phyloP scores from a whole-genome alignment of 2,113 vertebrate genomes.

The Rhombomys opimus region DNA sequence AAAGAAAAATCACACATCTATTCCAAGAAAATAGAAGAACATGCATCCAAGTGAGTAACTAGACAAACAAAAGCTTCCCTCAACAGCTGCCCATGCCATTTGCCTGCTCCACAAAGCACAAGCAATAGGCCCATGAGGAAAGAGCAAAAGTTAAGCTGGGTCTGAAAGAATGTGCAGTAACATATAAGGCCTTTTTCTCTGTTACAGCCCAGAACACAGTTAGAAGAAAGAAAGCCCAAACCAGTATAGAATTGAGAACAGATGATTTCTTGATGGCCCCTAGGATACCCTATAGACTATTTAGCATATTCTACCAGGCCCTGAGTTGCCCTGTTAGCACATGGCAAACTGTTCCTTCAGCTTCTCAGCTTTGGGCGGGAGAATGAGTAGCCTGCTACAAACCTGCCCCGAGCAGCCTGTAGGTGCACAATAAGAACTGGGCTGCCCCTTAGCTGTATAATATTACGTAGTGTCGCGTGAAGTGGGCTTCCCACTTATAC shows the following conservation, averaged over 20 bases:
- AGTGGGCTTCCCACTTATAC: not conserved
- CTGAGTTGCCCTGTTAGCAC: not conserved
- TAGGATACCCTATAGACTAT: not conserved
- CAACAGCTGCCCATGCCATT: not conserved
- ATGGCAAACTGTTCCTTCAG: not conserved
- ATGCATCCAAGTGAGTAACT: slow-evolving; percentile 5
- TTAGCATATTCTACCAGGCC: not conserved
- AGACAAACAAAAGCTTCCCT: slow-evolving; percentile 45
- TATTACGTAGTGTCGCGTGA: not conserved
- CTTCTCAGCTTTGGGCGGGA: not conserved
- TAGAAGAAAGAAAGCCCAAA: slow-evolving; percentile 1
- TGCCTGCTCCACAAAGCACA: not conserved
- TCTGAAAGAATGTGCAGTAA: not conserved
- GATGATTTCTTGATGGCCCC: slow-evolving; percentile 22
- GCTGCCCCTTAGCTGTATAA: not conserved
- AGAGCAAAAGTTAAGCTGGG: not conserved
- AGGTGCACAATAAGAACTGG: slow-evolving; percentile 3
- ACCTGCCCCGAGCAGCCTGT: not conserved
- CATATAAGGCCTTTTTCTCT: not conserved
- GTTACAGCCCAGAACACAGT: slow-evolving; percentile 1
- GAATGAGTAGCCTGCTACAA: not conserved
- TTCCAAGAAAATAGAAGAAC: slow-evolving; percentile 36
- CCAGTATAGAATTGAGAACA: not conserved
- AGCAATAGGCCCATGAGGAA: not conserved
- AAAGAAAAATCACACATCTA: slow-evolving; percentile 4